Percentiles rank a stretch among this genome's conserved stretches.
Evolutionary conservation across 2,797 vertebrate species (phyloP).

Genomic region (Acrossocheilus fasciatus): DNA sequence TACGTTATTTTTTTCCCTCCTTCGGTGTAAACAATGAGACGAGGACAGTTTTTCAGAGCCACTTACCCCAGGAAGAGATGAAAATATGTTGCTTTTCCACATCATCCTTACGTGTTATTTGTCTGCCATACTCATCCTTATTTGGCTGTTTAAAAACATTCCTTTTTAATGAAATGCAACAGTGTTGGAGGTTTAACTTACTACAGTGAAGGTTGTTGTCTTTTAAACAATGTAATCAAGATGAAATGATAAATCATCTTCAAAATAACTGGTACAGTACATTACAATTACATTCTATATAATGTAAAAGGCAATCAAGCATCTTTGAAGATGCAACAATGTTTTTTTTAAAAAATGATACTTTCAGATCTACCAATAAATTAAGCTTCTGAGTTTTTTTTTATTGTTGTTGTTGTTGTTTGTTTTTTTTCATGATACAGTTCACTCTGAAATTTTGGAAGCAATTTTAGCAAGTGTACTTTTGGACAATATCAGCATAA

Average conservation of each 20-base stretch:
- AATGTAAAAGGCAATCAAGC: not conserved
- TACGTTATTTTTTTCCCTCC: not conserved
- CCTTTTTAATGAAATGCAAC: constrained; percentile 17
- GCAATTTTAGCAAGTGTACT: not conserved
- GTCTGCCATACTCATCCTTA: not conserved
- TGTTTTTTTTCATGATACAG: not conserved
- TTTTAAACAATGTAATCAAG: not conserved
- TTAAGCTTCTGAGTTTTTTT: not conserved
- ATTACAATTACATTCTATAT: not conserved
- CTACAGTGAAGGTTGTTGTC: not conserved
- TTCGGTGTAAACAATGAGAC: constrained; percentile 35
- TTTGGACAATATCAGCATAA: not conserved
- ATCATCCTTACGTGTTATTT: not conserved
- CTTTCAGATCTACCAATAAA: not conserved
- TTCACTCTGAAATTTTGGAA: not conserved
- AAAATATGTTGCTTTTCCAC: constrained; percentile 19
- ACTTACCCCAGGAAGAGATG: not conserved
- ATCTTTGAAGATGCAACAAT: not conserved
- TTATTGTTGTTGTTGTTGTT: too few relatives aligned
- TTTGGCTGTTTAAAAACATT: not conserved
- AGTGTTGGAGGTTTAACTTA: constrained; percentile 1
- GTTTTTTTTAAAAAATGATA: not conserved
- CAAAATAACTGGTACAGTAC: not conserved
- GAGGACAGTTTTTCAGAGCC: constrained; percentile 25
- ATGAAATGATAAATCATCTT: constrained; percentile 6